phyloP scores from a whole-genome alignment of 2,888 invertebrate genomes.

The Artemia sinica region DNA sequence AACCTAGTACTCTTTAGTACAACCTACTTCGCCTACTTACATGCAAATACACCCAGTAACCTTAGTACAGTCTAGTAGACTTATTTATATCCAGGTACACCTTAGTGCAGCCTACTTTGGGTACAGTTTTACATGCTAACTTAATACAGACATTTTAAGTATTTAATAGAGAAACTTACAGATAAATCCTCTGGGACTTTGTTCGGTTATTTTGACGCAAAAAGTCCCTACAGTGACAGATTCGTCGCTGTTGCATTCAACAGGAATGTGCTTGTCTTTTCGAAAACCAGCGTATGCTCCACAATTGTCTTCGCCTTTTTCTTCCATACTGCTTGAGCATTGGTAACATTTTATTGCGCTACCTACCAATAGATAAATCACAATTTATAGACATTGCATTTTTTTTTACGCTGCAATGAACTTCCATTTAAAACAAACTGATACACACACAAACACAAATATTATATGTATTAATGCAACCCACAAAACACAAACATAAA shows the following conservation, averaged over 20 bases:
- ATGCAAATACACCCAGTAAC: no score
- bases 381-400: no score
- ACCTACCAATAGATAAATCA: slow-evolving; percentile 32
- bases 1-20: no score
- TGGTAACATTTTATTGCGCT: slow-evolving; percentile 74
- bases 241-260: slow-evolving; percentile 86
- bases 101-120: not conserved
- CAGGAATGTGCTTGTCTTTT: slow-evolving; percentile 61
- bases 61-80: no score
- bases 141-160: slow-evolving; percentile 19
- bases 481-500: no score
- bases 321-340: slow-evolving; percentile 71
- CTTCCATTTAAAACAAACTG: no score
- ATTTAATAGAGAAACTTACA: slow-evolving; percentile 48
- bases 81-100: no score
- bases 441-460: no score
- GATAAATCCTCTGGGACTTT: slow-evolving; percentile 80
- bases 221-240: slow-evolving; percentile 86
- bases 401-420: no score
- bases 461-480: no score
- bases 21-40: no score
- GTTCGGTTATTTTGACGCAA: slow-evolving; percentile 84
- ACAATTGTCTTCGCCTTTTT: slow-evolving; percentile 63
- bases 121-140: slow-evolving; percentile 12
- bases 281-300: slow-evolving; percentile 77